These are phyloP conservation scores for Myopa testacea DNA, from an alignment of 2,888 invertebrate species.

Conservation along the genomic window DNA sequence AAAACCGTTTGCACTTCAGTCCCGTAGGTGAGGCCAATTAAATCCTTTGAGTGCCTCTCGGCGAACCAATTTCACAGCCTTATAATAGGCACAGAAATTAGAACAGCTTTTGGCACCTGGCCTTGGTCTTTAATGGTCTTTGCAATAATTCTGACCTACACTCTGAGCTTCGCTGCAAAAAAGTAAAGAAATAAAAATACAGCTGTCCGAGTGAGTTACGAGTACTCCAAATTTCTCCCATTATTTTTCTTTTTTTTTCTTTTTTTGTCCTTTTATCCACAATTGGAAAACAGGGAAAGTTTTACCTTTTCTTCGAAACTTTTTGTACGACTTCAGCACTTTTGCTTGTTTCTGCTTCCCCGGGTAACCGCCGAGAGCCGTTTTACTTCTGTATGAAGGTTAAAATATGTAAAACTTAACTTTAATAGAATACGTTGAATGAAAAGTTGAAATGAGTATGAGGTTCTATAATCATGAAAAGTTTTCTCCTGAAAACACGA, in stretches of 20 bases:
- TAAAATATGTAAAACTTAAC: neutral
- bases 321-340: neutral
- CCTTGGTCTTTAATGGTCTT: neutral
- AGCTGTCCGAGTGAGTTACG: no score
- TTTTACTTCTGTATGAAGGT: neutral
- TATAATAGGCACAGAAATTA: neutral
- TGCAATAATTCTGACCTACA: neutral
- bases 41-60: no score
- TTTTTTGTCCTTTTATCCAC: neutral
- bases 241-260: neutral
- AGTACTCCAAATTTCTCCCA: neutral
- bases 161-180: neutral
- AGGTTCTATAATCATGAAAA: neutral
- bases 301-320: slow-evolving; percentile 1
- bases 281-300: slow-evolving; percentile 3
- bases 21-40: neutral
- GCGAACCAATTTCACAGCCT: no score
- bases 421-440: neutral
- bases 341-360: neutral
- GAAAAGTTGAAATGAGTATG: neutral
- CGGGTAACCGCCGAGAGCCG: no score
- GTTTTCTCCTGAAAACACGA: neutral
- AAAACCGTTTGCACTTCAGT: no score
- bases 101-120: neutral
- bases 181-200: no score